These are phyloP conservation scores for Trinectes maculatus DNA, from an alignment of 2,113 vertebrate species.

Conservation along the genomic window DNA sequence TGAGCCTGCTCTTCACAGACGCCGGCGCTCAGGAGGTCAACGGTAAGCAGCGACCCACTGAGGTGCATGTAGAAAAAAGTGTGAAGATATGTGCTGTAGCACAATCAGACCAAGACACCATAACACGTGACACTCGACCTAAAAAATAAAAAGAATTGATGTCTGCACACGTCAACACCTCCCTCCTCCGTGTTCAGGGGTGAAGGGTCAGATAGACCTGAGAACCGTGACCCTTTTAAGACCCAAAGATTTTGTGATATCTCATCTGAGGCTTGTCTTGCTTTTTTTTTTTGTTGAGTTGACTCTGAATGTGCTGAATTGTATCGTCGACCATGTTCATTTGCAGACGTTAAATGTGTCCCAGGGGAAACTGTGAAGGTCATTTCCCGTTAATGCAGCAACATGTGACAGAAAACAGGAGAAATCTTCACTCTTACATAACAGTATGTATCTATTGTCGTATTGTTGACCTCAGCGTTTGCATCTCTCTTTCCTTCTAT, in stretches of 20 bases:
- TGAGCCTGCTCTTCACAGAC: conserved; percentile 95
- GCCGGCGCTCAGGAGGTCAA: conserved; percentile 91
- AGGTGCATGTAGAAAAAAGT: neutral
- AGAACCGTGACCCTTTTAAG: conserved; percentile 35
- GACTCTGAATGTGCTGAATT: conserved; percentile 5
- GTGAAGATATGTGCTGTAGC: neutral
- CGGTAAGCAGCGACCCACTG: conserved; percentile 76
- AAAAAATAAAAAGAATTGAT: conserved; percentile 35
- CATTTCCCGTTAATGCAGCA: too few relatives aligned
- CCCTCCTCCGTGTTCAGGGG: conserved; percentile 24
- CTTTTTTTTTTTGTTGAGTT: too few relatives aligned
- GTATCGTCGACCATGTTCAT: conserved; percentile 4
- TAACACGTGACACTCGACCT: conserved; percentile 30
- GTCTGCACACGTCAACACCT: conserved; percentile 36
- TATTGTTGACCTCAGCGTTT: too few relatives aligned
- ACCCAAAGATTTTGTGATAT: too few relatives aligned
- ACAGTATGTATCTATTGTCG: conserved; percentile 34
- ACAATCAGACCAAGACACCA: too few relatives aligned
- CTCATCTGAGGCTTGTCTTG: too few relatives aligned
- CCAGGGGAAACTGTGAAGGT: conserved; percentile 1
- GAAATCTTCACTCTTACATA: conserved; percentile 57
- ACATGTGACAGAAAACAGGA: conserved; percentile 10
- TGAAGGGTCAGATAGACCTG: conserved; percentile 43
- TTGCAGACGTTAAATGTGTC: conserved; percentile 21
- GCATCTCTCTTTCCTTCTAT: too few relatives aligned